A percentile compares a stretch with the other conserved stretches of the same genome.
phyloP scores from a whole-genome alignment of 2,888 invertebrate genomes.

The Acanthopleura granulata region DNA sequence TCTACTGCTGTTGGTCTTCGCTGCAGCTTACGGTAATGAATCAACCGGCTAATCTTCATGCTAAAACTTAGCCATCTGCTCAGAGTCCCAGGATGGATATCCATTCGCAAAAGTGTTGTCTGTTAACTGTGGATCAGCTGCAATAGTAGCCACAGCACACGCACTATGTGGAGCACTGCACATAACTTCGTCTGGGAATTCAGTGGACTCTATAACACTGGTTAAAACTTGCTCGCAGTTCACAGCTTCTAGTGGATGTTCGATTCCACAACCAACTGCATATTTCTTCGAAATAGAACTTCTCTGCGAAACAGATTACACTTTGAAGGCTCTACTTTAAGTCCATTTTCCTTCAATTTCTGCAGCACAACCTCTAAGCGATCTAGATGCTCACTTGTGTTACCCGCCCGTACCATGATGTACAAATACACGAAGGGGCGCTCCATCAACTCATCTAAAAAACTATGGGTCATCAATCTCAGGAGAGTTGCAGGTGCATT shows the following conservation, averaged over 20 bases:
- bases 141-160: not conserved
- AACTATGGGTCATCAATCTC: slow-evolving; percentile 23
- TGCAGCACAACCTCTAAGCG: not conserved
- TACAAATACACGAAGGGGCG: not conserved
- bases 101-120: too few relatives aligned
- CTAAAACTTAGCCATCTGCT: too few relatives aligned
- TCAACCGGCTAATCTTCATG: too few relatives aligned
- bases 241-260: too few relatives aligned
- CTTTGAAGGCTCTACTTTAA: slow-evolving; percentile 5
- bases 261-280: not conserved
- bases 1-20: too few relatives aligned
- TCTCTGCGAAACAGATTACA: not conserved
- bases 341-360: not conserved
- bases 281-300: not conserved
- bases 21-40: not conserved
- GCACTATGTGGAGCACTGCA: not conserved
- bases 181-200: not conserved
- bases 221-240: too few relatives aligned
- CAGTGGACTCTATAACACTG: too few relatives aligned
- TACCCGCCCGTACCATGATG: not conserved
- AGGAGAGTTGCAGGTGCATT: slow-evolving; percentile 33
- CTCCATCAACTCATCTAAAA: not conserved
- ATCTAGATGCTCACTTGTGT: too few relatives aligned
- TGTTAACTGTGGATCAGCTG: not conserved
- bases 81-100: slow-evolving; percentile 7